Evolutionary conservation across 2,113 vertebrate species (phyloP).

Genomic region (Leucosticte australis): DNA sequence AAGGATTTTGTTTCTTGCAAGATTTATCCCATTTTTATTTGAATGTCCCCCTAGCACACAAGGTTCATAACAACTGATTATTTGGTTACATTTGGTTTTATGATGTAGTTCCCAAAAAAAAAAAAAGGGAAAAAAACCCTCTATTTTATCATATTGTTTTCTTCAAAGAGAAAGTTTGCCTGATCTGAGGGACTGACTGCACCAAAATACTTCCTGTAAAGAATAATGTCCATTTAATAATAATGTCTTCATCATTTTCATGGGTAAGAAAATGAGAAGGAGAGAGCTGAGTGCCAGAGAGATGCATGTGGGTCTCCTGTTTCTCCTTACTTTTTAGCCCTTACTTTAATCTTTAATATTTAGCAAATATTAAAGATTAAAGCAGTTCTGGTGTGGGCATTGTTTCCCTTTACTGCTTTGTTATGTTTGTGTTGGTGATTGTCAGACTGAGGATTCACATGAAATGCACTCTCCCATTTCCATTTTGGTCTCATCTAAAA

Average conservation of each 20-base stretch:
- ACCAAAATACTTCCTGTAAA: background rate
- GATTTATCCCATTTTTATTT: background rate
- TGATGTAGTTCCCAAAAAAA: background rate
- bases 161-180: background rate
- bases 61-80: background rate
- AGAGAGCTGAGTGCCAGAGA: background rate
- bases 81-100: background rate
- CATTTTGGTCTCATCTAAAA: background rate
- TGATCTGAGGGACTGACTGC: background rate
- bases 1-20: background rate
- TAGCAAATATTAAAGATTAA: background rate
- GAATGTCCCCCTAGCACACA: background rate
- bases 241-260: background rate
- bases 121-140: background rate
- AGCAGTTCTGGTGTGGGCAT: background rate
- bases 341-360: no score
- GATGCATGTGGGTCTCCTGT: background rate
- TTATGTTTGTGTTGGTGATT: background rate
- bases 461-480: background rate
- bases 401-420: background rate
- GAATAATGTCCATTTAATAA: background rate
- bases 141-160: background rate
- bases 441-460: rapidly evolving
- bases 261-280: background rate
- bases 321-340: background rate